These are phyloP conservation scores for Pseudonaja textilis DNA, from an alignment of 2,113 vertebrate species.

Conservation along the genomic window DNA sequence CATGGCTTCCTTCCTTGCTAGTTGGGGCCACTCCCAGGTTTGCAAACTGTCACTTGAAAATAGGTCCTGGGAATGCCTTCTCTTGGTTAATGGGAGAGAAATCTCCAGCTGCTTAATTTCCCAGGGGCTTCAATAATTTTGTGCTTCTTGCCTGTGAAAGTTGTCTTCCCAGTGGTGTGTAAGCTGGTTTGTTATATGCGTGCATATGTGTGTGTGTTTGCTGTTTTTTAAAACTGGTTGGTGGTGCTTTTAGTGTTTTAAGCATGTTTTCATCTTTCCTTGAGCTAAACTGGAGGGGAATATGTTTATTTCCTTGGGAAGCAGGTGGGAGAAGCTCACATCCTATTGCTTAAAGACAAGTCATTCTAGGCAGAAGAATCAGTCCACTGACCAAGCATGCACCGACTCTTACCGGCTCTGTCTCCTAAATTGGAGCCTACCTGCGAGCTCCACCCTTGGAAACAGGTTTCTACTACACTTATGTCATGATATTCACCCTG, in stretches of 20 bases:
- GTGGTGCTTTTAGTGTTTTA: background rate
- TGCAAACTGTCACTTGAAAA: background rate
- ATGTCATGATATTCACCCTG: background rate
- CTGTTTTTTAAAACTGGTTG: background rate
- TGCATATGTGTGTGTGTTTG: background rate
- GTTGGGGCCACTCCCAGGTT: background rate
- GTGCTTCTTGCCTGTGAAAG: background rate
- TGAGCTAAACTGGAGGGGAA: accelerated
- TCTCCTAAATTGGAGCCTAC: background rate
- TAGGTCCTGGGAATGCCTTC: background rate
- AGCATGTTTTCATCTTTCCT: background rate
- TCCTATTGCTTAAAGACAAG: conserved; percentile 25
- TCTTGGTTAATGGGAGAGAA: accelerated
- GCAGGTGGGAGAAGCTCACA: background rate
- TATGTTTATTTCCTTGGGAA: background rate
- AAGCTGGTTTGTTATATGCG: background rate
- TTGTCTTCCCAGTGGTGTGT: no score
- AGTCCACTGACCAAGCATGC: background rate
- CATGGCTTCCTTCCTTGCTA: conserved; percentile 18
- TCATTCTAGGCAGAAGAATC: conserved; percentile 5
- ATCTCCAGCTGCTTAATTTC: background rate
- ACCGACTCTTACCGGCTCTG: background rate
- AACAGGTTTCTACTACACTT: background rate
- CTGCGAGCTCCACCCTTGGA: conserved; percentile 16
- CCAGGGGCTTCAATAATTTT: background rate